Percentiles rank a stretch among this genome's conserved stretches.
These are phyloP conservation scores for Lacerta bilineata DNA, from an alignment of 2,797 vertebrate genomes.

Conservation along the genomic window DNA sequence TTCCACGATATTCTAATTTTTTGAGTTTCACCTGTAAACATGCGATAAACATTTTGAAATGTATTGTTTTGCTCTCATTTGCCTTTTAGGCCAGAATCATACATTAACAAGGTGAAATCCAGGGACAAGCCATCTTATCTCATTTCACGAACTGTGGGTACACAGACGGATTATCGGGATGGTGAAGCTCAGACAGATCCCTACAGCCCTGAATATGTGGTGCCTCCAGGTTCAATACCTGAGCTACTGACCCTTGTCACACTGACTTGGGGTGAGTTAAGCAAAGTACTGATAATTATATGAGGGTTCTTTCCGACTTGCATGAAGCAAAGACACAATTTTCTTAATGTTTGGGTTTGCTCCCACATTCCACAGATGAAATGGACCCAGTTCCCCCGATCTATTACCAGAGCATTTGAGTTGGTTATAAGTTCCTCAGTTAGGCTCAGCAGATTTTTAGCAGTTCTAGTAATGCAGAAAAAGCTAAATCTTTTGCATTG, in stretches of 20 bases:
- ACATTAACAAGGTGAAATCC: not conserved
- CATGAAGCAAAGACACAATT: not conserved
- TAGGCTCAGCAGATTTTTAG: no score
- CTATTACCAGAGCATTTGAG: not conserved
- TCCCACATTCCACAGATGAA: not conserved
- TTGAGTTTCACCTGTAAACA: no score
- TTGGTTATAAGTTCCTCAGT: not conserved
- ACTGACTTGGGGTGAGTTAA: conserved; percentile 90
- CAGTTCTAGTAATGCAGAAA: not conserved
- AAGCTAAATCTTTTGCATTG: not conserved
- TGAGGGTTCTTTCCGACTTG: accelerated
- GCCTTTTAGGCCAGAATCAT: conserved; percentile 74
- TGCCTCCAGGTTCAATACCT: conserved; percentile 82
- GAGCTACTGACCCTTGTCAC: conserved; percentile 90
- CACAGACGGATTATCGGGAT: conserved; percentile 96
- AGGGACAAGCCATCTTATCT: conserved; percentile 29
- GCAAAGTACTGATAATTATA: not conserved
- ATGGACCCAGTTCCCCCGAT: not conserved
- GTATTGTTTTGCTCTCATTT: conserved; percentile 25
- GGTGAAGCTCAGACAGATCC: conserved; percentile 95
- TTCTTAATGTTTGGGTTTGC: not conserved
- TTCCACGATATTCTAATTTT: no score
- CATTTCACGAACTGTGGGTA: conserved; percentile 81
- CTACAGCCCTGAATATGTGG: conserved; percentile 88
- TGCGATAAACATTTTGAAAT: conserved; percentile 4